phyloP scores from a whole-genome alignment of 2,888 invertebrate species.

The Dicycla oo region DNA sequence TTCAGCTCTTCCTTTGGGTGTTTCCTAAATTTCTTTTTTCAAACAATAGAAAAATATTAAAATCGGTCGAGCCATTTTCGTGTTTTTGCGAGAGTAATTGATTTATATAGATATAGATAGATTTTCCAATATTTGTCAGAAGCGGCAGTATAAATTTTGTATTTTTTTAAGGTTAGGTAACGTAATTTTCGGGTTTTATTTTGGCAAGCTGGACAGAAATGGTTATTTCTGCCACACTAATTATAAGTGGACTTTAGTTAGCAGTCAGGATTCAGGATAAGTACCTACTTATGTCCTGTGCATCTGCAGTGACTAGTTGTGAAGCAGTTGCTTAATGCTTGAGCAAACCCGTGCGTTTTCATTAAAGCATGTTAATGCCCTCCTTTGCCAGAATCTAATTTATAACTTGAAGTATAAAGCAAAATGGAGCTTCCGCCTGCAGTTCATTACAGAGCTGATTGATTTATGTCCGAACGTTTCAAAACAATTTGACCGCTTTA shows the following conservation, averaged over 20 bases:
- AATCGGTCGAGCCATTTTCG: too few species aligned
- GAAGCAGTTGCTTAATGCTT: background rate
- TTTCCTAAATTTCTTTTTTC: too few species aligned
- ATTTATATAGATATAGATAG: too few species aligned
- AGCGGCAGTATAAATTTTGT: too few species aligned
- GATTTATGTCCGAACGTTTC: slow-evolving; percentile 2
- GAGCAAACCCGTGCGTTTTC: background rate
- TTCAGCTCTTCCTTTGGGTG: too few species aligned
- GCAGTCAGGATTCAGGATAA: background rate
- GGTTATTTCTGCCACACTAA: background rate
- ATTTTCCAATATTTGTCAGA: background rate
- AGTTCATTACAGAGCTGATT: background rate
- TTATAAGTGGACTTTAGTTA: background rate
- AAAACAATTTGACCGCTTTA: slow-evolving; percentile 14
- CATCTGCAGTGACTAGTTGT: background rate
- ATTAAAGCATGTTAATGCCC: background rate
- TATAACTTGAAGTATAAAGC: slow-evolving; percentile 11
- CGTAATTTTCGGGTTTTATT: background rate
- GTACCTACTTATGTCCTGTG: background rate
- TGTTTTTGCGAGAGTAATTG: too few species aligned
- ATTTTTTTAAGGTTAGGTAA: background rate
- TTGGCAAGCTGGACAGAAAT: background rate
- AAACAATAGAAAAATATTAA: too few species aligned
- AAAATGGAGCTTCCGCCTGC: slow-evolving; percentile 5
- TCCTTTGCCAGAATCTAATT: slow-evolving; percentile 11